Conservation (phyloP, 1,140 invertebrate genomes). For the Solenopsis fugax region DNA sequence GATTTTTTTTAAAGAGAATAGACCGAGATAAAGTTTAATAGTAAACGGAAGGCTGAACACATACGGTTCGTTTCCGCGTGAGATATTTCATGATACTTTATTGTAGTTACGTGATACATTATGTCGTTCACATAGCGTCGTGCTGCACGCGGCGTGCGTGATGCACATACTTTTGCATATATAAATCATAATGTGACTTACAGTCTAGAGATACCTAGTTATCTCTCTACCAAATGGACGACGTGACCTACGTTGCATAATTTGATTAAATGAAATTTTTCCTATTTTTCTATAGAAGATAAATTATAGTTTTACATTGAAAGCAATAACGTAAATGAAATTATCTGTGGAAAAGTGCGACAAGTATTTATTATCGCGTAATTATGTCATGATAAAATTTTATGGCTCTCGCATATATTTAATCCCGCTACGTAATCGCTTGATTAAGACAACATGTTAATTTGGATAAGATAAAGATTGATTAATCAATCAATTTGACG, state of each 20-base stretch:
- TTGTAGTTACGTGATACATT: conserved; percentile 30
- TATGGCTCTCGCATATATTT: neutral
- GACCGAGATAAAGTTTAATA: conserved; percentile 1
- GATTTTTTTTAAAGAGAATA: conserved; percentile 18
- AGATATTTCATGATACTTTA: conserved; percentile 1
- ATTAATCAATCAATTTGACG: neutral
- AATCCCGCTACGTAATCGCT: neutral
- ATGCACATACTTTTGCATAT: neutral
- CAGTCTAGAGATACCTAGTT: neutral
- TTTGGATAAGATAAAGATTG: neutral
- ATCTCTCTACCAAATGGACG: neutral
- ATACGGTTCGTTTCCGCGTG: neutral
- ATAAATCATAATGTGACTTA: neutral
- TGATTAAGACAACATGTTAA: neutral
- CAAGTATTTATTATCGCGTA: neutral
- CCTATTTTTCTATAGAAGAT: neutral
- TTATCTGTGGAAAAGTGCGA: neutral
- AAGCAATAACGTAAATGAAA: neutral
- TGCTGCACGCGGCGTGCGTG: neutral
- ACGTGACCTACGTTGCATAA: neutral
- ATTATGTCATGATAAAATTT: neutral
- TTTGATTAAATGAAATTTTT: conserved; percentile 9
- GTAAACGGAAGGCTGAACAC: neutral
- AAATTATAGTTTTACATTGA: neutral
- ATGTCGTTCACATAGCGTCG: neutral